Evolutionary conservation across 2,797 vertebrate species (phyloP).

Genomic region (Tachyglossus aculeatus): DNA sequence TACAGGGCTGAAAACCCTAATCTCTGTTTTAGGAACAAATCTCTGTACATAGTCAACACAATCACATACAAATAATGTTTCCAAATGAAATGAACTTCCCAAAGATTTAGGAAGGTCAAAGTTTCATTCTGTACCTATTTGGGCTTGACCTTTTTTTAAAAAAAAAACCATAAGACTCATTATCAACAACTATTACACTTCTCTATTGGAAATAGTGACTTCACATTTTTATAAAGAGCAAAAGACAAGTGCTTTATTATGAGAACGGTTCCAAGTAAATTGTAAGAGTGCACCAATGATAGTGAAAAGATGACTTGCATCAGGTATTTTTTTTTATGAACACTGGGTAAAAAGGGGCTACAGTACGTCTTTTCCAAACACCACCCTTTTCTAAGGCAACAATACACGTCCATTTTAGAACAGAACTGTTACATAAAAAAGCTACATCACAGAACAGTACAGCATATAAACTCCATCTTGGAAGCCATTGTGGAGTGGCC

Average conservation of each 20-base stretch:
- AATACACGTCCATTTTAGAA: constrained; percentile 76
- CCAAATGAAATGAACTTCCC: too few relatives aligned
- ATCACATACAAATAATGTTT: too few relatives aligned
- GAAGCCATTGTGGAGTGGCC: constrained; percentile 67
- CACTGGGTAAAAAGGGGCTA: constrained; percentile 71
- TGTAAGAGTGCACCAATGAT: constrained; percentile 86
- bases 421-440: constrained; percentile 79
- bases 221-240: constrained; percentile 59
- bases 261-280: constrained; percentile 86
- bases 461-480: constrained; percentile 69
- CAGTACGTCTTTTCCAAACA: constrained; percentile 73
- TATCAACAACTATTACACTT: background rate
- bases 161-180: background rate
- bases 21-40: too few relatives aligned
- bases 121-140: background rate
- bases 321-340: constrained; percentile 72
- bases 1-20: too few relatives aligned
- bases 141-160: background rate
- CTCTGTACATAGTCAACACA: too few relatives aligned
- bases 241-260: constrained; percentile 76
- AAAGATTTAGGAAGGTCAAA: too few relatives aligned
- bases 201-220: background rate
- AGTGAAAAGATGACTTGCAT: constrained; percentile 79
- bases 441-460: constrained; percentile 73
- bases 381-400: constrained; percentile 81